Conservation (phyloP, 2,797 vertebrate genomes). For the Crenuchus spilurus region DNA sequence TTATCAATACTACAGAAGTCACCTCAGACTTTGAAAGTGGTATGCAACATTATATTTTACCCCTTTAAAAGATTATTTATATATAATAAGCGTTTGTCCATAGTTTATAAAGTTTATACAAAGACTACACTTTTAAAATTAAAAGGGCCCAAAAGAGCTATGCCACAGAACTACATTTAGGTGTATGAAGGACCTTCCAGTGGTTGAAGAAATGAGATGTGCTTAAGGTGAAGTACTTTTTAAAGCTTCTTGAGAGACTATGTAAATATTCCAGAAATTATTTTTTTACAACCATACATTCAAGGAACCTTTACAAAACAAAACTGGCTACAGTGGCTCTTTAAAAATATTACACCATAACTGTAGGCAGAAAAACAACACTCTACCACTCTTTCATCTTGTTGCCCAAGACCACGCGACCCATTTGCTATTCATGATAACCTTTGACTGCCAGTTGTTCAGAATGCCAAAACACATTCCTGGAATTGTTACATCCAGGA, state of each 20-base stretch:
- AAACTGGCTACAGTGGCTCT: background rate
- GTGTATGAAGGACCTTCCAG: background rate
- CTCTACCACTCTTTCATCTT: no score
- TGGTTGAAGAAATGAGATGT: background rate
- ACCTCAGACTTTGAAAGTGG: slow-evolving; percentile 37
- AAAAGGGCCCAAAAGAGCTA: background rate
- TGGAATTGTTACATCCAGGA: background rate
- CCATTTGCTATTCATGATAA: slow-evolving; percentile 14
- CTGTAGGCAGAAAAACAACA: background rate
- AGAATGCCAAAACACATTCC: slow-evolving; percentile 9
- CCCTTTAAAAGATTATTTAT: slow-evolving; percentile 10
- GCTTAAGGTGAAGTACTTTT: no score
- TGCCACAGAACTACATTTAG: background rate
- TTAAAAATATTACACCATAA: background rate
- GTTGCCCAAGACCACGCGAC: background rate
- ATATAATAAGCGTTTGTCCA: slow-evolving; percentile 18
- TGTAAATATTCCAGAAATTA: no score
- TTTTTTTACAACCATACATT: no score
- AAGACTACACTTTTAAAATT: background rate
- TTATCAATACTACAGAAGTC: slow-evolving; percentile 39
- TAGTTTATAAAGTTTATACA: slow-evolving; percentile 4
- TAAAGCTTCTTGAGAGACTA: no score
- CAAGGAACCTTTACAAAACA: no score
- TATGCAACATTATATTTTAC: slow-evolving; percentile 37
- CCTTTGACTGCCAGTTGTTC: slow-evolving; percentile 23